Base-by-base conservation (phyloP, 2,797 vertebrate genomes). In the Melanotaenia pygmaea region DNA sequence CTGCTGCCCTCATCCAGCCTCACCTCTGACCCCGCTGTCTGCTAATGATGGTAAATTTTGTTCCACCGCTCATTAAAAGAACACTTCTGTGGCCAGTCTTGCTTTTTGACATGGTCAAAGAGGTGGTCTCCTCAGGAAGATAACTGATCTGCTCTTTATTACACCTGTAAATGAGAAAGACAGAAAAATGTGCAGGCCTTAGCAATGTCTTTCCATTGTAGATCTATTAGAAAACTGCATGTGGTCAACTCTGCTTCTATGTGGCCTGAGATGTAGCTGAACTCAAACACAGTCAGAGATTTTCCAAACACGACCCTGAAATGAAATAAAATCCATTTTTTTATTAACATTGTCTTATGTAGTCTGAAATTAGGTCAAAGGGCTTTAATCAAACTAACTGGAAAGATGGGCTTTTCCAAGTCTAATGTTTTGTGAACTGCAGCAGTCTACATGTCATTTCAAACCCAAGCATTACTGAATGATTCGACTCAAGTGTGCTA, bases 51-150 rank as follows among this genome's bases (percentile, higher is more conserved):
- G 56, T 20, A 62, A 38, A 53, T 70, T 72, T 79, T 16, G 83
- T 81, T 80, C 70, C 61, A 32, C 58, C 67, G 69, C 70, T 89
- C 88, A 79, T 89, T 88, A 86, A 62, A 77, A 79, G 50, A 62
- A 71, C 65, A 61, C 70, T 72, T 69, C 59, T 57, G 68, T 59
- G 62, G 70, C 26, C 50, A 24, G 60, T 71, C 69, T 37, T 28
- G 32, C 73, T 72, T 50, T 76, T 67, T 64, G 59, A 79, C 4
- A 56, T 57, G 9, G 32, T 71, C 26, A 24, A 63, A 54, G 43
- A 63, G 61, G 64, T 6, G 62, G 45, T 40, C 18, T 72, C 13
- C 72, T 62, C 57, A 20, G 20, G 65, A 38, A 63, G 65, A 35
- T 66, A 69, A 82, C 73, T 72, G 81, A 82, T 69, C 66, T 26